These are phyloP conservation scores for Hyposmocoma kahamanoa DNA, from an alignment of 1,140 invertebrate species.

Conservation along the genomic window DNA sequence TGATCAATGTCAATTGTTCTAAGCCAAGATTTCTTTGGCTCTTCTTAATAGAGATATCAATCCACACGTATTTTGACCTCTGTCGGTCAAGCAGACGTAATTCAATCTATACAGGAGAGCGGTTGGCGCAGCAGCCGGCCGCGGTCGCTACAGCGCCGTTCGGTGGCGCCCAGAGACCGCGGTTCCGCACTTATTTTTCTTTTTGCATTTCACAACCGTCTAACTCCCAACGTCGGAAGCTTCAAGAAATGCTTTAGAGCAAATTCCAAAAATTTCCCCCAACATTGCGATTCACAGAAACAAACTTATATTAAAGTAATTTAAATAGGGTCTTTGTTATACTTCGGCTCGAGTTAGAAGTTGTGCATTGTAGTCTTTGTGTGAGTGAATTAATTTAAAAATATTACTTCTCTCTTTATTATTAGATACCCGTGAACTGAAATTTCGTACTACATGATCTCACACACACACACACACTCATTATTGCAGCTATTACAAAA, in stretches of 20 bases:
- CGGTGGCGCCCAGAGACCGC: neutral
- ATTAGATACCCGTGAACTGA: too few relatives aligned
- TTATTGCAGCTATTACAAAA: too few relatives aligned
- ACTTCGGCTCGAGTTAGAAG: conserved; percentile 34
- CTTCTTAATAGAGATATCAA: too few relatives aligned
- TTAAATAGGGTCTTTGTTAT: conserved; percentile 46
- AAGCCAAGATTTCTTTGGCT: too few relatives aligned
- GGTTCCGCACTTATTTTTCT: conserved; percentile 26
- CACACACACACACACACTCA: too few relatives aligned
- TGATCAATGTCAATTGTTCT: too few relatives aligned
- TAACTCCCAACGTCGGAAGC: conserved; percentile 42
- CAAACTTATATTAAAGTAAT: conserved; percentile 54
- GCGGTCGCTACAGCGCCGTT: too few relatives aligned
- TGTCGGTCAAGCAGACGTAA: too few relatives aligned
- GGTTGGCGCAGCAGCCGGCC: too few relatives aligned
- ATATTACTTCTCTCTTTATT: conserved; percentile 12
- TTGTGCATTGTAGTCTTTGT: conserved; percentile 34
- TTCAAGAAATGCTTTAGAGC: conserved; percentile 53
- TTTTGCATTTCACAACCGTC: conserved; percentile 32
- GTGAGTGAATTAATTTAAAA: conserved; percentile 11
- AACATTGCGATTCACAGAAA: conserved; percentile 46
- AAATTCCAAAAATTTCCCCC: conserved; percentile 57
- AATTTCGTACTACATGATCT: too few relatives aligned
- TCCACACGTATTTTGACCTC: too few relatives aligned
- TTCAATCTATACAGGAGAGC: too few relatives aligned